Base-by-base conservation (phyloP, 2,888 invertebrate genomes). In the Lasius platythorax region DNA sequence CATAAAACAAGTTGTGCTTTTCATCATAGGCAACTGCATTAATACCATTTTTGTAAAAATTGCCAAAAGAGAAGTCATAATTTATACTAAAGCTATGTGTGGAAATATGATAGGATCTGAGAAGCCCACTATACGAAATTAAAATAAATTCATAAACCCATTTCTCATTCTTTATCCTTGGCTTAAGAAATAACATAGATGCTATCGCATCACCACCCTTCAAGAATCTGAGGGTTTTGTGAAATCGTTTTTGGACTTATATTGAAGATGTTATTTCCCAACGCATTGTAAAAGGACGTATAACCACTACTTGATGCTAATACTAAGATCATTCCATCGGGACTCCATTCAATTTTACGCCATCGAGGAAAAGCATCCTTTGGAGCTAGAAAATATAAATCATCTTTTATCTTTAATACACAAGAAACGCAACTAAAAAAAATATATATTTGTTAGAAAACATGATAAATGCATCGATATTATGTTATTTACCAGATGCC, bases 301-400 rank as follows among this genome's bases (percentile, higher is more conserved):
- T 96, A 95, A 4, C 98, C 98, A 94, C 96, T 96, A 87, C 97
- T 97, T 90, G 97, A 96, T 1, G 97, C 97, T 81, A 97, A 95
- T 12, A 97, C 97, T 83, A 98, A 94, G 94, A 97, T 96, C 1
- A 96, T 96, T 90, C 97, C 97, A 93, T 97, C 97, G 0, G 96
- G 96, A 93, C 97, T 97, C 98, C 98, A 98, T 0, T 96, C 96
- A 85, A 97, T 93, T 91, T 96, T 96, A 23, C 97, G 95, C 97
- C 97, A 97, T 91, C 97, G 97, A 8, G 97, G 96, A 93, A 96
- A 96, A 1, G 96, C 95, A 95, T 98, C 98, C 88, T 96, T 96
- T n/a, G 96, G 95, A 87, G 97, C 96, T 96, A 92, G 66, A 95
- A 95, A 70, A n/a, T 18, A 40, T 66, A 12, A 64, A 68, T 53